These are phyloP conservation scores for Lophotis ruficrista DNA, from an alignment of 2,113 vertebrate genomes.

Conservation along the genomic window DNA sequence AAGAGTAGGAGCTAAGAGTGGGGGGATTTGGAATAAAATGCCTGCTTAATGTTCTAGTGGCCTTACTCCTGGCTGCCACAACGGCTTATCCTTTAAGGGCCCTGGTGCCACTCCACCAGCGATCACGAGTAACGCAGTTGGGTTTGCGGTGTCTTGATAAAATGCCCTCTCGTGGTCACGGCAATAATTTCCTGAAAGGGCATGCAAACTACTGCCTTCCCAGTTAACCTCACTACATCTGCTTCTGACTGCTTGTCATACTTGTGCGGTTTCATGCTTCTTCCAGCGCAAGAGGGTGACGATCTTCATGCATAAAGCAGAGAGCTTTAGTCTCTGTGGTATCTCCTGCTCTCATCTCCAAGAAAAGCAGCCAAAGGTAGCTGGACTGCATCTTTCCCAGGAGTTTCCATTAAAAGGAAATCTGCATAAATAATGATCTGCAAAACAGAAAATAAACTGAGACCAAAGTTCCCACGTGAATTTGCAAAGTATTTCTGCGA, in stretches of 20 bases:
- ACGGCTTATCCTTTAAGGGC: neutral
- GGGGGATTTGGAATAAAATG: neutral
- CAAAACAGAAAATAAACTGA: neutral
- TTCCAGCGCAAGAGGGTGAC: neutral
- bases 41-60: neutral
- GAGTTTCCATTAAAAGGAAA: neutral
- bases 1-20: neutral
- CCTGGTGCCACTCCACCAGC: neutral
- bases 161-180: conserved; percentile 23
- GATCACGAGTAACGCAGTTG: neutral
- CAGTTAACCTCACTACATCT: neutral
- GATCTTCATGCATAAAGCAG: neutral
- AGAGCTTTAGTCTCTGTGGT: neutral
- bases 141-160: neutral
- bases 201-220: neutral
- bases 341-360: neutral
- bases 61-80: neutral
- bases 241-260: neutral
- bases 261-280: neutral
- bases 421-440: neutral
- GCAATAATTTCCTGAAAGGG: neutral
- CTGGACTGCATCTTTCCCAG: neutral
- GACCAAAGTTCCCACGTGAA: neutral
- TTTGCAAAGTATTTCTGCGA: neutral
- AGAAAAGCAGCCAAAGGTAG: neutral